These are phyloP conservation scores for Ptychodera flava DNA, from an alignment of 35 echinoderm and acorn worm species.

Conservation along the genomic window DNA sequence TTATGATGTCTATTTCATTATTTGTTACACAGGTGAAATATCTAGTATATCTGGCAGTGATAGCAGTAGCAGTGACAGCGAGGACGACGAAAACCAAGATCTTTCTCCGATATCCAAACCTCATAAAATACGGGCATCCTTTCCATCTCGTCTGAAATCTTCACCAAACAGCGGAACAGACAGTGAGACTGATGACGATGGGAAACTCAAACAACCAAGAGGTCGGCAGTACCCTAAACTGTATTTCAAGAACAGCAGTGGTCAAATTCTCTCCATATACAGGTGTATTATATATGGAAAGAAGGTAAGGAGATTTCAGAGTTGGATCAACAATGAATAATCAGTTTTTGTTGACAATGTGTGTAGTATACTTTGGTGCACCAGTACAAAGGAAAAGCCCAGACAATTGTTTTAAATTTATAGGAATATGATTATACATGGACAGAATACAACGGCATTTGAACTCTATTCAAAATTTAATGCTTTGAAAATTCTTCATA, in stretches of 20 bases:
- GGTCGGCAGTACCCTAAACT: conserved; percentile 53
- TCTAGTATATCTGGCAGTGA: conserved; percentile 97
- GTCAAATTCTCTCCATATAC: conserved; percentile 64
- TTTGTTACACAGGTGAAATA: conserved; percentile 81
- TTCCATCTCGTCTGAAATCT: neutral
- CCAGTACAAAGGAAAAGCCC: no score
- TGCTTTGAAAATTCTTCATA: no score
- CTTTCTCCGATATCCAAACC: neutral
- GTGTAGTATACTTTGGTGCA: no score
- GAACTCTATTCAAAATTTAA: no score
- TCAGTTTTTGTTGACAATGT: no score
- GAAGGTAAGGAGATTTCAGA: conserved; percentile 53
- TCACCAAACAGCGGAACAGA: neutral
- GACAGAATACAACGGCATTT: no score
- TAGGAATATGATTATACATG: no score
- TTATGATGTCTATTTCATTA: no score
- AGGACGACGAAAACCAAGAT: neutral
- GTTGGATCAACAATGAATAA: no score
- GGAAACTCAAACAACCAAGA: neutral
- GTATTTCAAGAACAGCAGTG: conserved; percentile 57
- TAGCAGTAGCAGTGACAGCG: conserved; percentile 18
- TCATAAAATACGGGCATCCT: neutral
- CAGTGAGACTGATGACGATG: conserved; percentile 23
- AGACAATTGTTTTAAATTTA: no score
- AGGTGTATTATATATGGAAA: conserved; percentile 76